These are phyloP conservation scores for Trachelus tabidus DNA, from an alignment of 2,888 invertebrate genomes.

Conservation along the genomic window DNA sequence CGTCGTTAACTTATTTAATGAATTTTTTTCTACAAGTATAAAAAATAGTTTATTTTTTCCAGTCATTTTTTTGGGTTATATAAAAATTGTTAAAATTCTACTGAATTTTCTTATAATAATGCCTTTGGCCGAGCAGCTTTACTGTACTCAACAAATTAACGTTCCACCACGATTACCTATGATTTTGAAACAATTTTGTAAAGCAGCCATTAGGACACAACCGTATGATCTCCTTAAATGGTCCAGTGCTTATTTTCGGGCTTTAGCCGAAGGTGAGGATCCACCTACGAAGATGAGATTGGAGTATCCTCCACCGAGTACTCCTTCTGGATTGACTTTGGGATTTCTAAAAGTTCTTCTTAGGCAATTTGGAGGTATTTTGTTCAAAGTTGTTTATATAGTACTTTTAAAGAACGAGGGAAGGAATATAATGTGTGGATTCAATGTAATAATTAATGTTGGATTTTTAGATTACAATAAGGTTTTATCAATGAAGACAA, in stretches of 20 bases:
- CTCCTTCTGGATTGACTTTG: conserved; percentile 80
- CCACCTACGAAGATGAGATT: conserved; percentile 85
- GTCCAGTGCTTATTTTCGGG: conserved; percentile 86
- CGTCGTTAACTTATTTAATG: neutral
- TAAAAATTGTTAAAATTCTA: neutral
- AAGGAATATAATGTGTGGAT: neutral
- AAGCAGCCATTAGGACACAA: conserved; percentile 91
- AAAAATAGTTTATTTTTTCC: neutral
- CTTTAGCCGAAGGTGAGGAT: conserved; percentile 79
- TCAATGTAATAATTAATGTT: neutral
- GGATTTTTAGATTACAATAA: conserved; percentile 53
- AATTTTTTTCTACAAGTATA: neutral
- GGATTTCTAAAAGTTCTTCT: conserved; percentile 83
- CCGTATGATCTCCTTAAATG: conserved; percentile 86
- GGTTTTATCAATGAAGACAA: conserved; percentile 54
- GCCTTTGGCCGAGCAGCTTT: conserved; percentile 75
- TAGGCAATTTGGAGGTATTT: conserved; percentile 74
- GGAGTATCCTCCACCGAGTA: conserved; percentile 78
- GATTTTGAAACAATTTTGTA: conserved; percentile 87
- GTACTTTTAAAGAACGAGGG: neutral
- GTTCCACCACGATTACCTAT: conserved; percentile 86
- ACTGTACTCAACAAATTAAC: conserved; percentile 83
- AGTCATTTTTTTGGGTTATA: neutral
- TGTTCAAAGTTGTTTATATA: neutral
- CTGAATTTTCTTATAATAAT: conserved; percentile 22